Conservation (phyloP, 1,140 invertebrate genomes). For the Drosophila albomicans region DNA sequence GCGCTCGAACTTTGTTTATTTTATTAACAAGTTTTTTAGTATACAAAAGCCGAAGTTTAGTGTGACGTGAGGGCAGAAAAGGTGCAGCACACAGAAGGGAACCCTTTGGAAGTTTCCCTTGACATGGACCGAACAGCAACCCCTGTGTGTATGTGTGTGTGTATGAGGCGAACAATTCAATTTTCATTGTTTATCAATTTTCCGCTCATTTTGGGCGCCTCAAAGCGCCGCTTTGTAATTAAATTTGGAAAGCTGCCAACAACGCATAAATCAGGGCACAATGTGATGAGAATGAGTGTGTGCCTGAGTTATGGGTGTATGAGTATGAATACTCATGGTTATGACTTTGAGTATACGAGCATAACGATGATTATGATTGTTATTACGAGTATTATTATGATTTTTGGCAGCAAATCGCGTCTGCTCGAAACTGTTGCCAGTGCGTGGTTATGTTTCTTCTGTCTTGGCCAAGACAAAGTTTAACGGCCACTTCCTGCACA, state of each 20-base stretch:
- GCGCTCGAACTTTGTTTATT: conserved; percentile 73
- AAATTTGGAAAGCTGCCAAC: conserved; percentile 80
- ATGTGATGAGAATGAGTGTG: conserved; percentile 16
- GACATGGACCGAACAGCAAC: conserved; percentile 32
- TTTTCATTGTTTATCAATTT: conserved; percentile 84
- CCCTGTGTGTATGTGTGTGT: conserved; percentile 41
- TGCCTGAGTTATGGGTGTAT: conserved; percentile 1
- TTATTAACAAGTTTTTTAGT: conserved; percentile 75
- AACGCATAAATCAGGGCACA: conserved; percentile 70
- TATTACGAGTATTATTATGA: conserved; percentile 12
- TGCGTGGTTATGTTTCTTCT: conserved; percentile 41
- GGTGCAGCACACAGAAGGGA: conserved; percentile 24
- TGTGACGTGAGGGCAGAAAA: conserved; percentile 21
- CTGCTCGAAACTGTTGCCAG: conserved; percentile 38
- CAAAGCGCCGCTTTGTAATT: conserved; percentile 77
- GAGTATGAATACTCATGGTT: conserved; percentile 1
- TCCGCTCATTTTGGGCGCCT: conserved; percentile 78
- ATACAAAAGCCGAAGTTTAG: conserved; percentile 21
- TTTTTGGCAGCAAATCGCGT: conserved; percentile 50
- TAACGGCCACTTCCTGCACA: conserved; percentile 22
- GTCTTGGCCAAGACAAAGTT: conserved; percentile 66
- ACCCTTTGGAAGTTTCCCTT: conserved; percentile 52
- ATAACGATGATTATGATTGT: conserved; percentile 20
- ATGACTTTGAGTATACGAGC: conserved; percentile 1
- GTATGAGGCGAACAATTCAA: conserved; percentile 64